These are phyloP conservation scores for Prunella fulvescens DNA, from an alignment of 2,113 vertebrate species.

Conservation along the genomic window DNA sequence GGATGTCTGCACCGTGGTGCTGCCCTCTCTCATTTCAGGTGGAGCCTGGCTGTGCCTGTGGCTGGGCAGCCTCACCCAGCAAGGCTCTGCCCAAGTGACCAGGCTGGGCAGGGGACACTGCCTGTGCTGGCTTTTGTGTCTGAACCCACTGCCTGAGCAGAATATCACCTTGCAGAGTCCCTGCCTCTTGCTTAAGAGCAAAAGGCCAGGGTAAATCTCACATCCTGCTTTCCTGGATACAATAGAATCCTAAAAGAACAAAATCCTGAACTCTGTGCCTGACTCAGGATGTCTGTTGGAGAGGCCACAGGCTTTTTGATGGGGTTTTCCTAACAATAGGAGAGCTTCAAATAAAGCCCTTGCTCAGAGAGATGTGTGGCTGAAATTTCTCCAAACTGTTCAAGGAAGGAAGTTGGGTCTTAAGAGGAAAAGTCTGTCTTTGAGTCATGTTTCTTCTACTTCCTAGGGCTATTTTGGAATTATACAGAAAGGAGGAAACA, in stretches of 20 bases:
- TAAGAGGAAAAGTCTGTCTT: slow-evolving; percentile 31
- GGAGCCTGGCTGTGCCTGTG: not conserved
- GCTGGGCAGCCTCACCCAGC: not conserved
- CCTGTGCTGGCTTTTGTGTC: not conserved
- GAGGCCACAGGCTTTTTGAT: not conserved
- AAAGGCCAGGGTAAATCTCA: not conserved
- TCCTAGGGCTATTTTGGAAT: slow-evolving; percentile 37
- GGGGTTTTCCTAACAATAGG: not conserved
- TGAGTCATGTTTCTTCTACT: slow-evolving; percentile 5
- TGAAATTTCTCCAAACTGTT: not conserved
- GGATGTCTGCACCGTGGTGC: rapidly evolving
- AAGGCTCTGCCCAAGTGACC: not conserved
- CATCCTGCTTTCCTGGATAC: slow-evolving; percentile 32
- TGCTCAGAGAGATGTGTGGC: not conserved
- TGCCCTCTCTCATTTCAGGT: rapidly evolving
- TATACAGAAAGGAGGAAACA: not conserved
- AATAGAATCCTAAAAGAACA: not conserved
- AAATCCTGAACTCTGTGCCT: not conserved
- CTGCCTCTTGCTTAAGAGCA: not conserved
- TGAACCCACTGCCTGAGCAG: not conserved
- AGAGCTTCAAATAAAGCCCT: not conserved
- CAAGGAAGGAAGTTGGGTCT: slow-evolving; percentile 35
- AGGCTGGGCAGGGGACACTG: not conserved
- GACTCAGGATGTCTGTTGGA: slow-evolving; percentile 41
- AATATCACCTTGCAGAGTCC: not conserved